Evolutionary conservation across 2,888 invertebrate species (phyloP).

Genomic region (Dysmachus trigonus): DNA sequence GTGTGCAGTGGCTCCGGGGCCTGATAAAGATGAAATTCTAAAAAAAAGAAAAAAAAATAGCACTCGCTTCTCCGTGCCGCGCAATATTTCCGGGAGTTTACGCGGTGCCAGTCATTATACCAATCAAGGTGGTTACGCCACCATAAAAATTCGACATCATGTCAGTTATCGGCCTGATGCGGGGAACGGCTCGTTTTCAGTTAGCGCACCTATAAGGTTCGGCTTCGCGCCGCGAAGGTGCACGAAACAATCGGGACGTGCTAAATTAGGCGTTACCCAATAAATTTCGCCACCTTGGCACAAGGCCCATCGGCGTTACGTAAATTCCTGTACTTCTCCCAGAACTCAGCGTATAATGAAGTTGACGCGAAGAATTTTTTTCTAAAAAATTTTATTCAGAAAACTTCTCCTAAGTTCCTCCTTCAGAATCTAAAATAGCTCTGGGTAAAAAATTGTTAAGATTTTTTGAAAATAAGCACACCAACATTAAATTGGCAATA

Average conservation of each 20-base stretch:
- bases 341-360: neutral
- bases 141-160: constrained; percentile 22
- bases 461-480: too few relatives aligned
- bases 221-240: neutral
- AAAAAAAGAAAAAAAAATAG: too few relatives aligned
- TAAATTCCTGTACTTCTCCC: neutral
- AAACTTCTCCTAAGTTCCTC: neutral
- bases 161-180: neutral
- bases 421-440: too few relatives aligned
- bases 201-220: neutral
- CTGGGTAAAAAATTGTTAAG: too few relatives aligned
- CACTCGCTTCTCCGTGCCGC: neutral
- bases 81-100: neutral
- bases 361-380: neutral
- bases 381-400: neutral
- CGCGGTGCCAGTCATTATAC: neutral
- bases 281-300: neutral
- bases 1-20: neutral
- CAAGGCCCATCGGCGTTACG: neutral
- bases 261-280: constrained; percentile 10
- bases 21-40: neutral
- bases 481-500: too few relatives aligned
- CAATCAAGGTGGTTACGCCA: constrained; percentile 18
- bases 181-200: neutral
- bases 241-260: neutral